phyloP scores from a whole-genome alignment of 2,113 vertebrate genomes.

The Recurvirostra avosetta region DNA sequence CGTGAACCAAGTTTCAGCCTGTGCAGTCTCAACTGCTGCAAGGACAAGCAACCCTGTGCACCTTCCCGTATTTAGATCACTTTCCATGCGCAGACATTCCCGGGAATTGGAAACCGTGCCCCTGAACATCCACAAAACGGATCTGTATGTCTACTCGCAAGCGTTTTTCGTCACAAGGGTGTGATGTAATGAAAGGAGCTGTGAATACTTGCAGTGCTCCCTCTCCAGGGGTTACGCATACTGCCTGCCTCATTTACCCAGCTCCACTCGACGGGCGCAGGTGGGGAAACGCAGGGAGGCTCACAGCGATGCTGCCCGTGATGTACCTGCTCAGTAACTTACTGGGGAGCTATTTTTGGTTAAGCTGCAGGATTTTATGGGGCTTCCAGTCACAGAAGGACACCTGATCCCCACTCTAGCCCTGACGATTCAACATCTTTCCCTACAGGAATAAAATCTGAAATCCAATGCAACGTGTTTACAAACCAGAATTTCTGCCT shows the following conservation, averaged over 20 bases:
- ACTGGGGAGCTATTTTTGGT: not conserved
- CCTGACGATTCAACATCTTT: not conserved
- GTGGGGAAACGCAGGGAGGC: not conserved
- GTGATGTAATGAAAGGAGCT: not conserved
- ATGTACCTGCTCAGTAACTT: not conserved
- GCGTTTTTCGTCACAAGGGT: not conserved
- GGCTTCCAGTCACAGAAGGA: not conserved
- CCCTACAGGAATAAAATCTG: not conserved
- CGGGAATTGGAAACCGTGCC: not conserved
- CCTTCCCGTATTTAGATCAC: not conserved
- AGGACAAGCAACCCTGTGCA: not conserved
- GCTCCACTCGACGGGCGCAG: not conserved
- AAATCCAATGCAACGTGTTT: not conserved
- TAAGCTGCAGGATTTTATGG: not conserved
- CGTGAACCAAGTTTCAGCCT: rapidly evolving
- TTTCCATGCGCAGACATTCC: not conserved
- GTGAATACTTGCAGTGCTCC: not conserved
- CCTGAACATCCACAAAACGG: rapidly evolving
- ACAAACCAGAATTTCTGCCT: not conserved
- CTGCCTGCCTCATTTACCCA: too few relatives aligned
- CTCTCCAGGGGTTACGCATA: not conserved
- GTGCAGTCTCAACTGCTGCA: not conserved
- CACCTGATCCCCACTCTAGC: not conserved
- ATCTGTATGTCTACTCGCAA: rapidly evolving
- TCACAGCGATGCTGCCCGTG: not conserved